Conservation (phyloP, 2,797 vertebrate species). For the Amphiprion clarkii region DNA sequence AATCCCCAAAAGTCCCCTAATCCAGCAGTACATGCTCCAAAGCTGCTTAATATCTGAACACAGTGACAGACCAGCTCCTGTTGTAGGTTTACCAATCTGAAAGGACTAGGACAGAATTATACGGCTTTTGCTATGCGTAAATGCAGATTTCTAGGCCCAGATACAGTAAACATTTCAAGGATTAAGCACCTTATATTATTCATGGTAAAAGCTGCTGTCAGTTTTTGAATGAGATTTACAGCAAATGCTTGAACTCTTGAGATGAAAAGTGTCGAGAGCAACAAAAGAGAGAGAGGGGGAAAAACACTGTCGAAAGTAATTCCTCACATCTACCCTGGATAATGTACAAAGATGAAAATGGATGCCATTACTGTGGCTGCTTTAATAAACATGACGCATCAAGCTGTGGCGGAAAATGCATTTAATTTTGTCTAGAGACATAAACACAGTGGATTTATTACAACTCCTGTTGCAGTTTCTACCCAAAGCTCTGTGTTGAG, state of each 20-base stretch:
- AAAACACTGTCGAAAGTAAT: slow-evolving; percentile 12
- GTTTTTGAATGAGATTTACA: slow-evolving; percentile 26
- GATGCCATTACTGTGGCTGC: slow-evolving; percentile 28
- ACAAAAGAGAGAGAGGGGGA: neutral
- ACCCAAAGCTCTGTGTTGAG: slow-evolving; percentile 20
- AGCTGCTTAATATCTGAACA: slow-evolving; percentile 70
- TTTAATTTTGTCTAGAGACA: slow-evolving; percentile 28
- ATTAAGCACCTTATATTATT: slow-evolving; percentile 42
- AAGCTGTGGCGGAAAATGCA: slow-evolving; percentile 35
- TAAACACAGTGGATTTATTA: slow-evolving; percentile 36
- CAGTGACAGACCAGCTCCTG: slow-evolving; percentile 37
- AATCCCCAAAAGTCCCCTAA: slow-evolving; percentile 70
- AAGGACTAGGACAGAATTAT: slow-evolving; percentile 25
- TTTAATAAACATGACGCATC: slow-evolving; percentile 53
- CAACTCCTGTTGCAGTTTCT: slow-evolving; percentile 22
- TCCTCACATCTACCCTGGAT: slow-evolving; percentile 40
- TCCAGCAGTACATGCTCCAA: slow-evolving; percentile 59
- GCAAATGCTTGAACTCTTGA: slow-evolving; percentile 19
- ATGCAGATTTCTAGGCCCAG: slow-evolving; percentile 46
- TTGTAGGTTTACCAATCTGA: slow-evolving; percentile 44
- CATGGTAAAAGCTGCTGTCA: slow-evolving; percentile 29
- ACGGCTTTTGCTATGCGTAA: slow-evolving; percentile 40
- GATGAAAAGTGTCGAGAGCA: slow-evolving; percentile 18
- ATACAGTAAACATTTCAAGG: slow-evolving; percentile 38
- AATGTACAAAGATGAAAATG: slow-evolving; percentile 55